Evolutionary conservation across 2,113 vertebrate species (phyloP).

Genomic region (Podarcis muralis): DNA sequence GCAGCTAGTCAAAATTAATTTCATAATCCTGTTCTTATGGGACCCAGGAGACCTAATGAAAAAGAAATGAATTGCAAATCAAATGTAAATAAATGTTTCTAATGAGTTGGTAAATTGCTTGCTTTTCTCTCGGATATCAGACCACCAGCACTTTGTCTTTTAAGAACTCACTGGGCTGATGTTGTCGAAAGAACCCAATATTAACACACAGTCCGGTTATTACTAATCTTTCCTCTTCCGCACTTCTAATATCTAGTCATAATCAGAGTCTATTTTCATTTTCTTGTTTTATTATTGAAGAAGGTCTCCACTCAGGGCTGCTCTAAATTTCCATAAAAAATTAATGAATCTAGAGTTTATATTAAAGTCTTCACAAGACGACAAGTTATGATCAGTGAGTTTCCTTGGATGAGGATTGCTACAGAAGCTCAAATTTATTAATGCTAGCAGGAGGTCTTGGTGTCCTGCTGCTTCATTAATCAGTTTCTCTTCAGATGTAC

Average conservation of each 20-base stretch:
- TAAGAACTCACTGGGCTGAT: neutral
- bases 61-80: neutral
- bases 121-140: neutral
- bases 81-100: constrained; percentile 34
- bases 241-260: constrained; percentile 17
- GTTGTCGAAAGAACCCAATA: neutral
- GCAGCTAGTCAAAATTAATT: neutral
- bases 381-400: constrained; percentile 29
- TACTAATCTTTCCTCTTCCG: neutral
- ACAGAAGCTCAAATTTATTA: constrained; percentile 38
- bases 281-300: constrained; percentile 40
- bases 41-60: constrained; percentile 15
- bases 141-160: constrained; percentile 7
- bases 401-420: constrained; percentile 26
- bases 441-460: neutral
- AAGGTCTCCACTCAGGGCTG: constrained; percentile 12
- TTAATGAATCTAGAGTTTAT: constrained; percentile 29
- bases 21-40: constrained; percentile 1
- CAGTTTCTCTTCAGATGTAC: constrained; percentile 23
- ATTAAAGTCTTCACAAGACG: constrained; percentile 29
- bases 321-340: constrained; percentile 49
- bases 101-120: constrained; percentile 14
- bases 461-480: constrained; percentile 29
- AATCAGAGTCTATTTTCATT: constrained; percentile 53
- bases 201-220: neutral